Base-by-base conservation (phyloP, 2,113 vertebrate species). In the Pipa parva region DNA sequence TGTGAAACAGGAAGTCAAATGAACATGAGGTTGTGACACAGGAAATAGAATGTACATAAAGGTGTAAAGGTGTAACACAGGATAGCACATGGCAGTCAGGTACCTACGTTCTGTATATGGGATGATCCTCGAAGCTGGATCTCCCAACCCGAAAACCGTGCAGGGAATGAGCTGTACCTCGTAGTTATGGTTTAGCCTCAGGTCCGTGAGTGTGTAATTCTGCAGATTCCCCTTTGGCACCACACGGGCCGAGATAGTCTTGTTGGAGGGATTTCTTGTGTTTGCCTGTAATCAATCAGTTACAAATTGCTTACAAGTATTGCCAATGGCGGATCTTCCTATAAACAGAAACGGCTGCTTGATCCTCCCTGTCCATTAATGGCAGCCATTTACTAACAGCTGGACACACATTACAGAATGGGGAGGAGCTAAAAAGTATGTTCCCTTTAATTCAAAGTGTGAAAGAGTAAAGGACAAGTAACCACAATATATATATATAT, bases 51-150 rank as follows among this genome's bases (percentile, higher is more conserved):
- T 4, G 5, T 5, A 21, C 5, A 49, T 21, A 5, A 21, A 4
- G 46, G 5, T 5, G 5, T 15, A 4, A 21, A n/a, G n/a, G 26
- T 20, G 49, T 26, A 4, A 6, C 4, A 18, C 7, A 18, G 20
- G 20, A 7, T 4, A 5, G 20, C 29, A 5, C 3, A 46, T n/a
- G 46, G 56, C 52, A 63, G n/a, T 26, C n/a, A 67, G 72, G 76
- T 73, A 90, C 95, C 91, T 88, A 99, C 97, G 93, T 77, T 99
- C 95, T 63, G 89, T 91, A 81, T 98, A 99, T 83, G 89, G 91
- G 77, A 99, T 92, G 83, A 82, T 79, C 63, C 97, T 90, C 15
- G 86, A 83, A 76, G 92, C 75, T 57, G 83, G 85, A 54, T 98
- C 95, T 4, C 94, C 95, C 1, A 80, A 86, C 76, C 91, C 94